Conservation (phyloP, 2,888 invertebrate genomes). For the Diabrotica balteata region DNA sequence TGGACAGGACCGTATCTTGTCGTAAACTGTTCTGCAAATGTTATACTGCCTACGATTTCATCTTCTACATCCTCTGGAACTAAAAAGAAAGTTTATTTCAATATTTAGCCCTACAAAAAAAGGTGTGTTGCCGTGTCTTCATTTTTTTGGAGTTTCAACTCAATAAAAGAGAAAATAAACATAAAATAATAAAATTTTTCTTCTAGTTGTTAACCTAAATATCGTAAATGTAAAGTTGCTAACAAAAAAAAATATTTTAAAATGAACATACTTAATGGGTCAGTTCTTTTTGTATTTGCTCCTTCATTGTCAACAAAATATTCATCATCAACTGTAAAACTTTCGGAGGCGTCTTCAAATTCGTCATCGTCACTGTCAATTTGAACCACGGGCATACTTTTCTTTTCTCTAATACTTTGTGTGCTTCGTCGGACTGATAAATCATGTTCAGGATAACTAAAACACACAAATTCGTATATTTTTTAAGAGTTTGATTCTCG, state of each 20-base stretch:
- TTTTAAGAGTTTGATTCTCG: too few relatives aligned
- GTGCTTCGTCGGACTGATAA: conserved; percentile 55
- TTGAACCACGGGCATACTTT: conserved; percentile 63
- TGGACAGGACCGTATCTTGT: conserved; percentile 85
- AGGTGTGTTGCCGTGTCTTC: too few relatives aligned
- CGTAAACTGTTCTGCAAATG: conserved; percentile 87
- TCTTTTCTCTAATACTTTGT: conserved; percentile 46
- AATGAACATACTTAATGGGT: conserved; percentile 75
- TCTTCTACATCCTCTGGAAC: conserved; percentile 88
- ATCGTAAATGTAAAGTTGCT: too few relatives aligned
- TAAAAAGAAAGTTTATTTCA: conserved; percentile 54
- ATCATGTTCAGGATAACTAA: conserved; percentile 60
- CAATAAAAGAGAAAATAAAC: neutral
- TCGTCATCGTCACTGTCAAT: conserved; percentile 83
- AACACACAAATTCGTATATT: conserved; percentile 32
- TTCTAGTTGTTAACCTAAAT: too few relatives aligned
- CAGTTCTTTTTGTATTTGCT: conserved; percentile 66
- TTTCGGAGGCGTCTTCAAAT: conserved; percentile 84
- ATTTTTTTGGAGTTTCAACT: too few relatives aligned
- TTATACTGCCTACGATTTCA: conserved; percentile 84
- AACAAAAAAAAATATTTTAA: too few relatives aligned
- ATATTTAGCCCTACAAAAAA: too few relatives aligned
- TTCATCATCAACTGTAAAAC: conserved; percentile 85
- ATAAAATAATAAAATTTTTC: neutral
- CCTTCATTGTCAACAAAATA: conserved; percentile 79